Percentiles rank a stretch among this genome's conserved stretches.
Evolutionary conservation across 2,888 invertebrate species (phyloP).

Genomic region (Rhagophthalmus giganteus): DNA sequence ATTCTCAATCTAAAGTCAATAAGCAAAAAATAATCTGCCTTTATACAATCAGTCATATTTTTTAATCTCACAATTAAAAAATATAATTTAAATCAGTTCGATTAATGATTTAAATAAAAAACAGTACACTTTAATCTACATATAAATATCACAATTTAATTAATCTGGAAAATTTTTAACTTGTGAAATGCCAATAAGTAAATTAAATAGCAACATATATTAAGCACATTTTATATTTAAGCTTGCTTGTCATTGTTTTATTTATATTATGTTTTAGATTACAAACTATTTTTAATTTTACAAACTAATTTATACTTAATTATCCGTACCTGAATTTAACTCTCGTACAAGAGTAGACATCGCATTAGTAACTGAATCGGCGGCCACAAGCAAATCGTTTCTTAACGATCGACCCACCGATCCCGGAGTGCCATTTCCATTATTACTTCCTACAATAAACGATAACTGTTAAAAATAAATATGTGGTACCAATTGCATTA

Average conservation of each 20-base stretch:
- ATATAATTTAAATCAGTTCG: slow-evolving; percentile 1
- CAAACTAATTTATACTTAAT: slow-evolving; percentile 26
- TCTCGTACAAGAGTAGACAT: slow-evolving; percentile 97
- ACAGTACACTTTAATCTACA: slow-evolving; percentile 1
- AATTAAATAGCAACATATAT: neutral
- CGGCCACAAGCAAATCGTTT: slow-evolving; percentile 90
- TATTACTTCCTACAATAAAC: slow-evolving; percentile 35
- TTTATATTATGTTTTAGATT: neutral
- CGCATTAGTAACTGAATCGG: slow-evolving; percentile 96
- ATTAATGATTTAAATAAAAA: slow-evolving; percentile 1
- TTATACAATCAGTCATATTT: slow-evolving; percentile 14
- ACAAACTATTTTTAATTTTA: neutral
- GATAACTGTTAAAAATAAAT: too few relatives aligned
- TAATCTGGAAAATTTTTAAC: neutral
- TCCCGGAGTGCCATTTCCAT: slow-evolving; percentile 53
- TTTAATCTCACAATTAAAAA: neutral
- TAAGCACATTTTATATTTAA: neutral
- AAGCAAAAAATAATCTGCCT: slow-evolving; percentile 30
- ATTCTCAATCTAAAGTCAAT: slow-evolving; percentile 29
- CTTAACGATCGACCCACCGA: slow-evolving; percentile 66
- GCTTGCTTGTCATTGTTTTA: neutral
- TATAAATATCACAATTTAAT: neutral
- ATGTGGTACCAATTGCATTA: too few relatives aligned
- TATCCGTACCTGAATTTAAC: slow-evolving; percentile 81
- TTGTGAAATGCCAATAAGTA: neutral